phyloP scores from a whole-genome alignment of 2,797 vertebrate genomes.

The Otus scops region DNA sequence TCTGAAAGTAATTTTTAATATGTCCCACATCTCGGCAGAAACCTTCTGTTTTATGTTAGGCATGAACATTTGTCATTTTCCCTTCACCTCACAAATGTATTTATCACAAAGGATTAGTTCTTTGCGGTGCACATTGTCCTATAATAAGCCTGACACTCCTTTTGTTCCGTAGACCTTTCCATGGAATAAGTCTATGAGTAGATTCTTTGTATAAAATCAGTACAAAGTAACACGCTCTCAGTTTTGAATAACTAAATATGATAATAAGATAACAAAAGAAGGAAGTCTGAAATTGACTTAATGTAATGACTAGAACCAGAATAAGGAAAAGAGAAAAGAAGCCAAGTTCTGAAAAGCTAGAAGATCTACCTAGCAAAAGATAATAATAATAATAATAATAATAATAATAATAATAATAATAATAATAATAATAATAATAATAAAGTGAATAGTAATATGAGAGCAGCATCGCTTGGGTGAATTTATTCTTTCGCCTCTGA shows the following conservation, averaged over 20 bases:
- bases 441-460: neutral
- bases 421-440: neutral
- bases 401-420: neutral
- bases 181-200: neutral
- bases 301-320: neutral
- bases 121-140: constrained; percentile 15
- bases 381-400: neutral
- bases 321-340: constrained; percentile 1
- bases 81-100: neutral
- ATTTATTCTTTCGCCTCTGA: neutral
- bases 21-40: neutral
- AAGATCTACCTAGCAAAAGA: neutral
- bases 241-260: constrained; percentile 46
- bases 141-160: constrained; percentile 22
- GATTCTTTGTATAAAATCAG: constrained; percentile 21
- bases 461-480: neutral
- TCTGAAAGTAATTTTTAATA: neutral
- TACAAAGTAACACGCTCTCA: neutral
- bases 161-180: constrained; percentile 46
- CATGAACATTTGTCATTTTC: constrained; percentile 18
- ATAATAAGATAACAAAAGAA: constrained; percentile 49
- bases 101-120: constrained; percentile 15
- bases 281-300: constrained; percentile 25
- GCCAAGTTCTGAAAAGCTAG: neutral
- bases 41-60: neutral